A percentile compares a stretch with the other conserved stretches of the same genome.
These are phyloP conservation scores for Aradophagus sp. DNA, from an alignment of 1,140 invertebrate species.

Conservation along the genomic window DNA sequence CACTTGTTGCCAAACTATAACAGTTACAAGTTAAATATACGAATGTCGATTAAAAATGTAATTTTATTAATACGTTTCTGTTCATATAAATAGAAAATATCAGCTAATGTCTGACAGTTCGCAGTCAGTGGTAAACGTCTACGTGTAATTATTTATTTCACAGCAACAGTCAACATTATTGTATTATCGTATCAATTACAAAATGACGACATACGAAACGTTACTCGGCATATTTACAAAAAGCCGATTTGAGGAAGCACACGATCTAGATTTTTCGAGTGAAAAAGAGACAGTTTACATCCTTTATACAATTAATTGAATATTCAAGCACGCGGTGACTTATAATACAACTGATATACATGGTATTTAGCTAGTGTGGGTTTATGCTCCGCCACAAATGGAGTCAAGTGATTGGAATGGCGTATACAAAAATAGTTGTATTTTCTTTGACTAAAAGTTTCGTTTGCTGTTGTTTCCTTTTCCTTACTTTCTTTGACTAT, in stretches of 20 bases:
- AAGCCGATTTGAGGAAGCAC: conserved; percentile 29
- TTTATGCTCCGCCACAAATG: conserved; percentile 3
- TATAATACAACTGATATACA: conserved; percentile 25
- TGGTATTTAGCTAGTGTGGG: conserved; percentile 15
- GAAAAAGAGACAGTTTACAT: conserved; percentile 12
- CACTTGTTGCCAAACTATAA: too few species aligned
- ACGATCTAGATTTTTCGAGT: conserved; percentile 14
- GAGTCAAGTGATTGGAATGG: conserved; percentile 40
- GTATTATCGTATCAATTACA: conserved; percentile 18
- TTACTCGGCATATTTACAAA: conserved; percentile 18
- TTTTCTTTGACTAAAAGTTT: conserved; percentile 49
- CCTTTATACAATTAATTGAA: background rate
- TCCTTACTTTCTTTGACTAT: too few species aligned
- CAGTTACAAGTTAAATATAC: background rate
- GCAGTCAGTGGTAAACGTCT: conserved; percentile 5
- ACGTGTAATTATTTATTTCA: conserved; percentile 10
- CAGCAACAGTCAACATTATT: conserved; percentile 20
- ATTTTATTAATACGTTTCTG: background rate
- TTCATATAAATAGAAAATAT: conserved; percentile 6
- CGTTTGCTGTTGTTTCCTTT: too few species aligned
- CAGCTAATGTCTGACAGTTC: conserved; percentile 20
- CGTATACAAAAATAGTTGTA: conserved; percentile 58
- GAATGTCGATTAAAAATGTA: background rate
- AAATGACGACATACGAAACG: conserved; percentile 12
- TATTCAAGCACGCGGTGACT: background rate